Base-by-base conservation (phyloP, 2,113 vertebrate genomes). In the Aphelocoma coerulescens region DNA sequence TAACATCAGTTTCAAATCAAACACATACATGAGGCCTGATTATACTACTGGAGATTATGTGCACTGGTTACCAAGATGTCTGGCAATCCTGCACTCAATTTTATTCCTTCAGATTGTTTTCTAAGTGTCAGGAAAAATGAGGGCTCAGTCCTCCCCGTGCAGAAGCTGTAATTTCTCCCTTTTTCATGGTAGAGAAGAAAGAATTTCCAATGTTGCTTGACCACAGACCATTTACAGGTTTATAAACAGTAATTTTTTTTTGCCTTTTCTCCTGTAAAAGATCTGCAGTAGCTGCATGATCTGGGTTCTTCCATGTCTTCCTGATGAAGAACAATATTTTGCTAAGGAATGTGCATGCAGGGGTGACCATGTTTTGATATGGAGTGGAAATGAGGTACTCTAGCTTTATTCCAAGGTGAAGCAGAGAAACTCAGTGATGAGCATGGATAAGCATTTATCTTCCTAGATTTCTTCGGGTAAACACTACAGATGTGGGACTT, bases 331-430 rank as follows among this genome's bases (percentile, higher is more conserved):
- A 43, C 10, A 59, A 12, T 54, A 6, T 84, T 91, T 91, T 67
- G 20, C 46, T 23, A 44, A 16, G 8, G 44, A 69, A 44, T 8
- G 17, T 0, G 0, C 0, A 2, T 52, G 26, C 59, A 52, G 12
- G 57, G 77, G 21, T 43, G 78, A 54, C 26, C 11, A 2, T 6
- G 4, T 43, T 93, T 88, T 67, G 48, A 91, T 93, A 77, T 16
- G 35, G 39, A 83, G 30, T 61, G 19, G 51, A 90, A 94, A 86
- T 32, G 39, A 94, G 43, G 20, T 35, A 57, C 35, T 54, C 23
- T 16, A 59, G 46, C 44, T 86, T 90, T 94, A 75, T 80, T 93
- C 59, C 73, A 74, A 86, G 85, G 52, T 68, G 72, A 95, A 91
- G 59, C 10, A 92, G 52, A 84, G 28, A 88, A 88, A 67, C 68